Conservation (phyloP, 2,113 vertebrate genomes). For the Catharus fuscescens region DNA sequence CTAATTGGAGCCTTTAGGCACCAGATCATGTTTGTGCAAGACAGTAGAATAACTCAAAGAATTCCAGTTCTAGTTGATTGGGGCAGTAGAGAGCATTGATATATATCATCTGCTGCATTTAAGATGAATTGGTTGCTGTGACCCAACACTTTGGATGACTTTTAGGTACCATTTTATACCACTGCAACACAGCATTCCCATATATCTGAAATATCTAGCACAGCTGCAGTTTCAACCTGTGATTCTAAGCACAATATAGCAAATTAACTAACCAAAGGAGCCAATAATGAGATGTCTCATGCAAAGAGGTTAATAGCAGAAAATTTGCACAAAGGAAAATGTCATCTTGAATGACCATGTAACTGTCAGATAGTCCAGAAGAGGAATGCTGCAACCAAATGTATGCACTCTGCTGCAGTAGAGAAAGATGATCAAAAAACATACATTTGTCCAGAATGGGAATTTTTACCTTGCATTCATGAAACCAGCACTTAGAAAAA, state of each 20-base stretch:
- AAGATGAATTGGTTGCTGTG: not conserved
- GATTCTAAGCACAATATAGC: not conserved
- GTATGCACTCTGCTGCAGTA: not conserved
- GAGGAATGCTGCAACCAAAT: not conserved
- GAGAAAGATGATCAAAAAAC: not conserved
- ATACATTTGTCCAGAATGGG: not conserved
- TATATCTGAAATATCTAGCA: not conserved
- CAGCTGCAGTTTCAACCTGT: not conserved
- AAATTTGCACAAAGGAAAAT: conserved; percentile 28
- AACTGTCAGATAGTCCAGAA: not conserved
- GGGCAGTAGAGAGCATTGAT: not conserved
- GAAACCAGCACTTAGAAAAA: not conserved
- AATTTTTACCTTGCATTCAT: not conserved
- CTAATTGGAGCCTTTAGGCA: conserved; percentile 32
- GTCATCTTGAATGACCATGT: not conserved
- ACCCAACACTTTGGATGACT: not conserved
- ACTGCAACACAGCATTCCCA: not conserved
- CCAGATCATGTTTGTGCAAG: conserved; percentile 33
- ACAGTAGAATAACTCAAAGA: not conserved
- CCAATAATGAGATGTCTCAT: not conserved
- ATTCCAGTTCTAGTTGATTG: not conserved
- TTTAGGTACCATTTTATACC: not conserved
- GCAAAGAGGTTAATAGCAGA: not conserved
- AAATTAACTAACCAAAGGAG: not conserved
- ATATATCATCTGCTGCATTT: not conserved